Evolutionary conservation across 1,140 invertebrate genomes (phyloP).

Genomic region (Ctenoplectra terminalis): DNA sequence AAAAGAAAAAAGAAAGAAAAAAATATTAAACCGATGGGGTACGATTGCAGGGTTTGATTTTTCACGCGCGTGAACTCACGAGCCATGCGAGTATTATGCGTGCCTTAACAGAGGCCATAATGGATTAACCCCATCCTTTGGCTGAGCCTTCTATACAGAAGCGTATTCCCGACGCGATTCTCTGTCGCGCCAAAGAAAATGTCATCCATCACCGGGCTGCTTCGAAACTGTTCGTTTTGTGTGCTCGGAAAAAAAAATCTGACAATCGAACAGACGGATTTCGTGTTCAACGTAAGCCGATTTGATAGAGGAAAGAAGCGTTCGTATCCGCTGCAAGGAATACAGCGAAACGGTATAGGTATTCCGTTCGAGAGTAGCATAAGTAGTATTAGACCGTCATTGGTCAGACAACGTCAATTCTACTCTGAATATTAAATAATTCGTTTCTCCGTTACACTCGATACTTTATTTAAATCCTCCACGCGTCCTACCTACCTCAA

Average conservation of each 20-base stretch:
- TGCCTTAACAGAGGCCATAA: conserved; percentile 48
- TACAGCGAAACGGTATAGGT: not conserved
- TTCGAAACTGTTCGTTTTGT: conserved; percentile 29
- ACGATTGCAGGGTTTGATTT: conserved; percentile 19
- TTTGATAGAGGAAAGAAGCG: not conserved
- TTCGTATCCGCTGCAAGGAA: not conserved
- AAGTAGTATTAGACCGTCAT: conserved; percentile 15
- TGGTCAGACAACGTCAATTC: not conserved
- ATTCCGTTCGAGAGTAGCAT: not conserved
- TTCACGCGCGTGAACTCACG: conserved; percentile 18
- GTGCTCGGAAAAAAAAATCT: not conserved
- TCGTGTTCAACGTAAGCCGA: conserved; percentile 31
- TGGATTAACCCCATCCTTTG: conserved; percentile 60
- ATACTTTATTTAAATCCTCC: no score
- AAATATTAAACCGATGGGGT: not conserved
- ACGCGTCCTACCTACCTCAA: no score
- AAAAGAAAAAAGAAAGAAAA: no score
- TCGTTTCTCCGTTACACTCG: no score
- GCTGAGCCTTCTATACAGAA: not conserved
- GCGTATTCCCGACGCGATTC: conserved; percentile 44
- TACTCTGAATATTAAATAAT: not conserved
- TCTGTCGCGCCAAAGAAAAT: conserved; percentile 44
- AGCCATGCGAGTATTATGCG: conserved; percentile 33
- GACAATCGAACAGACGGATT: conserved; percentile 18
- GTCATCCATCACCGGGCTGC: conserved; percentile 34